phyloP scores from a whole-genome alignment of 1,140 invertebrate genomes.

The Bombus fervidus region DNA sequence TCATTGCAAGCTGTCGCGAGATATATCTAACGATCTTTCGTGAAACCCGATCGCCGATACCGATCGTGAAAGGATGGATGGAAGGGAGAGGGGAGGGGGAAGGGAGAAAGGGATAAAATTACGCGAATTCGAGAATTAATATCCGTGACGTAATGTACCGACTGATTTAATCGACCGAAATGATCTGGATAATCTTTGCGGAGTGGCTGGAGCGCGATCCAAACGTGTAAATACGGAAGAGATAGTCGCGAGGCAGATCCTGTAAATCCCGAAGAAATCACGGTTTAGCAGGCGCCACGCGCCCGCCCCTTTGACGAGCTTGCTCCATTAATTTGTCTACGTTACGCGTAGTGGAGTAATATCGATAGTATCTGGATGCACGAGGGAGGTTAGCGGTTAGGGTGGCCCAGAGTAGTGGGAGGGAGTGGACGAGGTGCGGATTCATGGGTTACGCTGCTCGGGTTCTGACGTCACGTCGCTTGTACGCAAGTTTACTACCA shows the following conservation, averaged over 20 bases:
- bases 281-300: slow-evolving; percentile 4
- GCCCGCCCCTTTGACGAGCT: slow-evolving; percentile 1
- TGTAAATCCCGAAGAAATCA: slow-evolving; percentile 47
- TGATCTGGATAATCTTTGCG: background rate
- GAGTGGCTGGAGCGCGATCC: no score
- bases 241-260: background rate
- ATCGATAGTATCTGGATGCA: slow-evolving; percentile 48
- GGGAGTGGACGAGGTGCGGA: slow-evolving; percentile 31
- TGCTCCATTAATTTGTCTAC: slow-evolving; percentile 47
- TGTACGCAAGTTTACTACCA: slow-evolving; percentile 54
- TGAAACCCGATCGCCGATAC: background rate
- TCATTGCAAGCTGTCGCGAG: background rate
- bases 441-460: slow-evolving; percentile 55
- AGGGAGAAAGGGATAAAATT: background rate
- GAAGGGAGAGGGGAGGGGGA: no score
- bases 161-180: background rate
- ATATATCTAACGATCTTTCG: background rate
- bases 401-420: slow-evolving; percentile 7
- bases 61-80: no score
- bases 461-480: slow-evolving; percentile 54
- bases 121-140: background rate
- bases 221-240: background rate
- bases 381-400: slow-evolving; percentile 43
- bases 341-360: slow-evolving; percentile 42
- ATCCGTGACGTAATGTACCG: no score